These are phyloP conservation scores for Eulacestoma nigropectus DNA, from an alignment of 2,113 vertebrate genomes.

Conservation along the genomic window DNA sequence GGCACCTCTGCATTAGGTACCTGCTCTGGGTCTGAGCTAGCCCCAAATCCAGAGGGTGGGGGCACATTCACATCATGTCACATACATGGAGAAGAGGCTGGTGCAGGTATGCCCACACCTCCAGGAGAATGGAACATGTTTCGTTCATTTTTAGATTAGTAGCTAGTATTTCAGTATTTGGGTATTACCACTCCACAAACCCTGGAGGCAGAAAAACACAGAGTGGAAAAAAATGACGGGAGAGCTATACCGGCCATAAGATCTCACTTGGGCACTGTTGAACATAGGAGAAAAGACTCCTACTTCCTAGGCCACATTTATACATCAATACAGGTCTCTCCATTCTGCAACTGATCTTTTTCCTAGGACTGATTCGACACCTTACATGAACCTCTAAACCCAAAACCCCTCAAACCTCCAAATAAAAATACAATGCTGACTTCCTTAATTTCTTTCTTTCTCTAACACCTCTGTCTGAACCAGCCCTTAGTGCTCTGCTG, in stretches of 20 bases:
- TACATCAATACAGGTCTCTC: neutral
- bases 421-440: neutral
- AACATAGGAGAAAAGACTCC: neutral
- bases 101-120: neutral
- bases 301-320: neutral
- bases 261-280: neutral
- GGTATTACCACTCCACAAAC: neutral
- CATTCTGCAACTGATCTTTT: neutral
- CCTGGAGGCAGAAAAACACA: neutral
- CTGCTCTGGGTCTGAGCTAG: neutral
- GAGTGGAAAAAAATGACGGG: neutral
- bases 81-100: neutral
- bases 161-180: neutral
- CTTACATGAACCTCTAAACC: neutral
- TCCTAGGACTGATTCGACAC: neutral
- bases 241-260: neutral
- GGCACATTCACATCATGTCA: neutral
- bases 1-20: rapidly evolving
- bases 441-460: neutral
- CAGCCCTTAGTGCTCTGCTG: neutral
- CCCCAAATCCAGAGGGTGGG: neutral
- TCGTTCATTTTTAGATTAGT: neutral
- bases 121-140: neutral
- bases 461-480: neutral
- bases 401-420: neutral